Conservation (phyloP, 1,140 invertebrate genomes). For the Gyrodactylus salaris region DNA sequence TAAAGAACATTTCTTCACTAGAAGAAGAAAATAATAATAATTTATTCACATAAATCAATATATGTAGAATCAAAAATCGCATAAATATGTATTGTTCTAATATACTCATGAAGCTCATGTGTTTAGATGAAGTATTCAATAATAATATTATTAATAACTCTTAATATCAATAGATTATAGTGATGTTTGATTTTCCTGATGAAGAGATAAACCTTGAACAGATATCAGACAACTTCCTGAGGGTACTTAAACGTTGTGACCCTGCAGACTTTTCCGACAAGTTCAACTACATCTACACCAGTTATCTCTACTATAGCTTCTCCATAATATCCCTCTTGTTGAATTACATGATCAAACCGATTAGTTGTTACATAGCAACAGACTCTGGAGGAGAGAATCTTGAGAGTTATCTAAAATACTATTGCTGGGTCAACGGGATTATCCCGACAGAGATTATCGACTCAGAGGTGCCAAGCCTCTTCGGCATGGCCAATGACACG, state of each 20-base stretch:
- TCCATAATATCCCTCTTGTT: background rate
- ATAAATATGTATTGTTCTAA: too few species aligned
- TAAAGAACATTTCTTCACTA: too few species aligned
- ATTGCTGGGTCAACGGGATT: slow-evolving; percentile 6
- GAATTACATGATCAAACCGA: background rate
- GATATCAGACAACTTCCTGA: slow-evolving; percentile 19
- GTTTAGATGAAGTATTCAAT: too few species aligned
- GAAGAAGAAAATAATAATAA: too few species aligned
- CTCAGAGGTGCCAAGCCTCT: background rate
- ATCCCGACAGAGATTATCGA: background rate
- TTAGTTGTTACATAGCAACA: slow-evolving; percentile 4
- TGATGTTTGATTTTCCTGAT: background rate
- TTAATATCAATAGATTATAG: too few species aligned
- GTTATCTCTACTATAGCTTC: background rate
- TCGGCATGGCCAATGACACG: background rate
- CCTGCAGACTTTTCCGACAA: background rate
- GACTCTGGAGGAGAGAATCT: background rate
- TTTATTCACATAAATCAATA: too few species aligned
- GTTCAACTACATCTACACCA: background rate
- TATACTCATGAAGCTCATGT: too few species aligned
- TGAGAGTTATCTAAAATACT: background rate
- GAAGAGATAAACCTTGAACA: background rate
- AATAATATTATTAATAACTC: too few species aligned
- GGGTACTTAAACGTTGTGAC: background rate
- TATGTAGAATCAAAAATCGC: too few species aligned